phyloP scores from a whole-genome alignment of 2,888 invertebrate genomes.

The Lampropteryx suffumata region DNA sequence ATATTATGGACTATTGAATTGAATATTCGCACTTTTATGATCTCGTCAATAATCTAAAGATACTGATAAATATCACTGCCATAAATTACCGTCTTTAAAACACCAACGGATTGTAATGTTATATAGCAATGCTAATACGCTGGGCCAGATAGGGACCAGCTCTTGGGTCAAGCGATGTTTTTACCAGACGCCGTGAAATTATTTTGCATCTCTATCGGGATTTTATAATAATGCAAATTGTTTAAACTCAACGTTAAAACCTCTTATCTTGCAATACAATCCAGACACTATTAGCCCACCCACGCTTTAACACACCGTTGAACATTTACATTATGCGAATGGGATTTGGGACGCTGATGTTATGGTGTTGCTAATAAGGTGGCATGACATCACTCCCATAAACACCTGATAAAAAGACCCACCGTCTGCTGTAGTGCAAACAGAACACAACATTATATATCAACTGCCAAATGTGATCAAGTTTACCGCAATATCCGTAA shows the following conservation, averaged over 20 bases:
- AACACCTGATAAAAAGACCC: constrained; percentile 22
- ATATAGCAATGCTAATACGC: too few relatives aligned
- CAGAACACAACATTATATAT: background rate
- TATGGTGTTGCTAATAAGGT: constrained; percentile 26
- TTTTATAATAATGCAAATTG: constrained; percentile 1
- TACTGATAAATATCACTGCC: too few relatives aligned
- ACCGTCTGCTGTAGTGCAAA: background rate
- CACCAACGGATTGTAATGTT: too few relatives aligned
- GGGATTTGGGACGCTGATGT: constrained; percentile 19
- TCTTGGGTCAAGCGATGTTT: too few relatives aligned
- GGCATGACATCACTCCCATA: constrained; percentile 24
- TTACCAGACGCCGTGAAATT: too few relatives aligned
- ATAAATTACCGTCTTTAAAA: too few relatives aligned
- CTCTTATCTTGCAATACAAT: constrained; percentile 17
- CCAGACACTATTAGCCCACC: constrained; percentile 22
- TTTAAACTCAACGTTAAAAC: constrained; percentile 16
- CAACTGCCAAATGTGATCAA: background rate
- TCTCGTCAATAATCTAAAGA: too few relatives aligned
- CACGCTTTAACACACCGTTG: constrained; percentile 30
- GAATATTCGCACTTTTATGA: too few relatives aligned
- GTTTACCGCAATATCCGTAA: too few relatives aligned
- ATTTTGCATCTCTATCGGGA: background rate
- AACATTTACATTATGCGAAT: constrained; percentile 30
- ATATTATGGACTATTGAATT: too few relatives aligned
- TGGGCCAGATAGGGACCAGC: too few relatives aligned